Percentiles rank a stretch among this genome's conserved stretches.
These are phyloP conservation scores for Mesorhabditis spiculigera DNA, from an alignment of 2,888 invertebrate genomes.

Conservation along the genomic window DNA sequence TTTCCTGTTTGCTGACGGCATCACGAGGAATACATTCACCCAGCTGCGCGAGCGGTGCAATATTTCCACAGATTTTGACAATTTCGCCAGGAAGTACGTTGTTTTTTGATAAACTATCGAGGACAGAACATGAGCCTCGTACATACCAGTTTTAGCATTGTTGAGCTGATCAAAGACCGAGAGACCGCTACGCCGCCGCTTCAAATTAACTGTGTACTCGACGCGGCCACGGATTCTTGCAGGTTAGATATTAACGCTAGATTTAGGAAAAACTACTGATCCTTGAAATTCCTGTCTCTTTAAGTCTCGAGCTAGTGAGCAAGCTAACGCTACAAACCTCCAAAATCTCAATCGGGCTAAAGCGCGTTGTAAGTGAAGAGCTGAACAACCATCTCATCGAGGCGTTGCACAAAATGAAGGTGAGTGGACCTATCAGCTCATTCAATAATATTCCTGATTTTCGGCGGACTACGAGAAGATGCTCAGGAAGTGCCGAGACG, in stretches of 20 bases:
- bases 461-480: no score
- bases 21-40: background rate
- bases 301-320: background rate
- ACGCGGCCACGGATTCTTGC: background rate
- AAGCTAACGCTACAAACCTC: background rate
- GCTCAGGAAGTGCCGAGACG: no score
- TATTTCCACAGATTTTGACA: background rate
- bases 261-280: background rate
- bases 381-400: constrained; percentile 1
- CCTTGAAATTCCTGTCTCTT: background rate
- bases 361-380: constrained; percentile 2
- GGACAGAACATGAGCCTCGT: background rate
- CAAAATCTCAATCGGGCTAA: background rate
- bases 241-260: background rate
- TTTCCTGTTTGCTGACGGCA: background rate
- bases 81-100: constrained; percentile 3
- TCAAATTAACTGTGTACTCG: background rate
- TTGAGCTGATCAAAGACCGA: constrained; percentile 2
- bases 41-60: background rate
- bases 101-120: background rate
- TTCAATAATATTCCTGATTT: no score
- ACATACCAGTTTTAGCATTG: background rate
- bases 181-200: background rate
- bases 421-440: background rate
- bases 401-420: background rate